Conservation (phyloP, 92 coral and sea anemone species). For the Porites evermanni region DNA sequence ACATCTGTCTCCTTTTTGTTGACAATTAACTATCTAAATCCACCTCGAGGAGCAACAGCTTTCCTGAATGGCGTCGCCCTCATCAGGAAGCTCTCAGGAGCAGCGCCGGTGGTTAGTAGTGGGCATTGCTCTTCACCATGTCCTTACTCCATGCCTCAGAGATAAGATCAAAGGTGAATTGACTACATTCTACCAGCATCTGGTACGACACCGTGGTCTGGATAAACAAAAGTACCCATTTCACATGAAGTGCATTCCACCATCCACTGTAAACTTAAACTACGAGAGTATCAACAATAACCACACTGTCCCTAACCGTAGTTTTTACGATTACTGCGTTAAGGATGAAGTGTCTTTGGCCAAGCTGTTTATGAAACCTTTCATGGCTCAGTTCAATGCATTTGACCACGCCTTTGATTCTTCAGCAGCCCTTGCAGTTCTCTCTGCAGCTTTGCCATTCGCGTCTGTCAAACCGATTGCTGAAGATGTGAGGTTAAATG, state of each 20-base stretch:
- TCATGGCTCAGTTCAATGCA: conserved; percentile 65
- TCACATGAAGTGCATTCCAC: conserved; percentile 4
- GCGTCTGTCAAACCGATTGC: conserved; percentile 27
- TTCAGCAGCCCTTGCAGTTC: conserved; percentile 51
- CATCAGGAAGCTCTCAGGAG: conserved; percentile 16
- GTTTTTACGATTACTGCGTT: conserved; percentile 33
- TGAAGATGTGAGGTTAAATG: conserved; percentile 39
- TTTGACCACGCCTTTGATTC: conserved; percentile 59
- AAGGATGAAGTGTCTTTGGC: conserved; percentile 49
- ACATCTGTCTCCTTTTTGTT: neutral
- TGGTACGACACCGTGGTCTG: conserved; percentile 5
- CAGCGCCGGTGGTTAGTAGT: conserved; percentile 61
- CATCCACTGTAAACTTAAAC: conserved; percentile 26
- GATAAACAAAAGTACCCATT: conserved; percentile 31
- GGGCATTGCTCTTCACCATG: conserved; percentile 44
- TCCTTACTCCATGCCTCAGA: conserved; percentile 43
- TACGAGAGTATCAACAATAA: conserved; percentile 46
- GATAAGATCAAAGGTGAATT: conserved; percentile 5
- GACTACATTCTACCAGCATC: conserved; percentile 19
- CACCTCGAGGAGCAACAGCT: neutral
- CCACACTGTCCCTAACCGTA: neutral
- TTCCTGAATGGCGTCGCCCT: neutral
- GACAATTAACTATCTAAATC: too few relatives aligned
- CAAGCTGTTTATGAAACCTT: conserved; percentile 63
- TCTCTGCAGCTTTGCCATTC: conserved; percentile 50